These are phyloP conservation scores for Micropoecilia bifurca DNA, from an alignment of 2,797 vertebrate species.

Conservation along the genomic window DNA sequence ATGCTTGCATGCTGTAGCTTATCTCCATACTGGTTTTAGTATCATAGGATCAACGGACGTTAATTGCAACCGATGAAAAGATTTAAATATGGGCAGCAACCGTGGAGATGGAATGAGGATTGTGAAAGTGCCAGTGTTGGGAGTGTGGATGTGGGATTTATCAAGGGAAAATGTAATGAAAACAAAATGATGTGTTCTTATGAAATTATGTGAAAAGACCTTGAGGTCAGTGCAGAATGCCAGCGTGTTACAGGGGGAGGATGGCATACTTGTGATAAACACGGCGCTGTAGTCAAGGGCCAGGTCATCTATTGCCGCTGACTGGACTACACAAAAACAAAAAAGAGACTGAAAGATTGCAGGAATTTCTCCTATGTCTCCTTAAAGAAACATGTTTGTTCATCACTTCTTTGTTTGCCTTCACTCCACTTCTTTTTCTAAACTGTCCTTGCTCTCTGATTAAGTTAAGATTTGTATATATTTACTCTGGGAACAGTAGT, in stretches of 20 bases:
- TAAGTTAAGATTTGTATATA: conserved; percentile 5
- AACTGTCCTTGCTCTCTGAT: conserved; percentile 5
- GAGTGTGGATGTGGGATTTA: conserved; percentile 19
- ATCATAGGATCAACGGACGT: conserved; percentile 48
- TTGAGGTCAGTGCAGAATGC: conserved; percentile 67
- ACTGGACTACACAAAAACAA: conserved; percentile 14
- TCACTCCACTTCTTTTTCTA: neutral
- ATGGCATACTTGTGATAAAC: conserved; percentile 51
- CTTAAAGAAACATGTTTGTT: neutral
- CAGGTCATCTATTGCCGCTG: conserved; percentile 15
- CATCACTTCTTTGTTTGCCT: neutral
- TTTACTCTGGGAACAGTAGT: conserved; percentile 8
- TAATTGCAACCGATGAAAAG: conserved; percentile 64
- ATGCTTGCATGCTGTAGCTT: conserved; percentile 35
- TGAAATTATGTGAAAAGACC: conserved; percentile 72
- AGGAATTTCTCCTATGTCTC: neutral
- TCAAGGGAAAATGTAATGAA: conserved; percentile 53
- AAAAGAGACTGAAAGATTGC: conserved; percentile 10
- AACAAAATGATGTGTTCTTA: conserved; percentile 75
- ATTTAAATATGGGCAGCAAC: conserved; percentile 29
- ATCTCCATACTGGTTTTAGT: conserved; percentile 37
- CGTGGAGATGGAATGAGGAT: conserved; percentile 37
- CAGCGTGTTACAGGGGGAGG: conserved; percentile 47
- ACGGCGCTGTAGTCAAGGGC: conserved; percentile 21
- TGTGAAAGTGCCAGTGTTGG: conserved; percentile 32